A percentile compares a stretch with the other conserved stretches of the same genome.
Conservation (phyloP, 2,888 invertebrate species). For the Chrysotoxum bicinctum region DNA sequence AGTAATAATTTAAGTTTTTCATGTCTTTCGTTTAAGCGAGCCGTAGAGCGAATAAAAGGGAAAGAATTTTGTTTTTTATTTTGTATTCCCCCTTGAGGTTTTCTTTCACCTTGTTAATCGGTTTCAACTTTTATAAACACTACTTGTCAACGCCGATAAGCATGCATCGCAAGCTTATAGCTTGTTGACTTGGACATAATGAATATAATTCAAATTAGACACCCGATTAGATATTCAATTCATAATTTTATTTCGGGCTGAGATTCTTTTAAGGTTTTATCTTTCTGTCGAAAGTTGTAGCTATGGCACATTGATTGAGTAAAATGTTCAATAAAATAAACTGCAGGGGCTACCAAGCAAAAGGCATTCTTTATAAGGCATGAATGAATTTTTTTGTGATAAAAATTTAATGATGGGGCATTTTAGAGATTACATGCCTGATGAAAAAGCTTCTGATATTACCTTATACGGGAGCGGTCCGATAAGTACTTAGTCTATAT, state of each 20-base stretch:
- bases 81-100: not conserved
- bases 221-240: slow-evolving; percentile 17
- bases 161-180: not conserved
- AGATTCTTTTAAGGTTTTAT: not conserved
- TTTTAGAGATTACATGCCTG: no score
- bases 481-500: no score
- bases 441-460: no score
- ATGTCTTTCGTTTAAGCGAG: not conserved
- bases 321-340: not conserved
- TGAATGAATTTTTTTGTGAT: no score
- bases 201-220: slow-evolving; percentile 19
- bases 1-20: not conserved
- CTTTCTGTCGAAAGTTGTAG: not conserved
- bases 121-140: not conserved
- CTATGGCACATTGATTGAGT: not conserved
- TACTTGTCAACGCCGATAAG: slow-evolving; percentile 10
- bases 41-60: not conserved
- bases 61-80: not conserved
- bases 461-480: no score
- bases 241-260: not conserved
- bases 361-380: not conserved
- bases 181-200: not conserved
- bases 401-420: no score
- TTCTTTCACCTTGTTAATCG: slow-evolving; percentile 2
- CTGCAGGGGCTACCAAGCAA: not conserved